Evolutionary conservation across 2,888 invertebrate species (phyloP).

Genomic region (Ectemnius lituratus): DNA sequence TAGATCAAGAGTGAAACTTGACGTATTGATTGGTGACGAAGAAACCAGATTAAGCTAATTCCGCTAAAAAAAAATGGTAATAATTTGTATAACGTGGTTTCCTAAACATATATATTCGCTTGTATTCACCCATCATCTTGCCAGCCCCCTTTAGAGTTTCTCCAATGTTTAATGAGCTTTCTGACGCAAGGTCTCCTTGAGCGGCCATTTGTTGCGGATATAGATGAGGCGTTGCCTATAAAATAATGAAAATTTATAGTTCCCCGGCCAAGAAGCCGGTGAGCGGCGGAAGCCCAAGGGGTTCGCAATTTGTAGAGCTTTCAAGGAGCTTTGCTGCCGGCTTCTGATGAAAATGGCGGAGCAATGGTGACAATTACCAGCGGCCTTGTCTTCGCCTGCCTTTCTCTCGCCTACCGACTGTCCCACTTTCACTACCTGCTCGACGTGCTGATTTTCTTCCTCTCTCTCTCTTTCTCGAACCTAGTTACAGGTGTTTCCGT

Average conservation of each 20-base stretch:
- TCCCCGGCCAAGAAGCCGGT: slow-evolving; percentile 39
- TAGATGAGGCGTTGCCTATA: slow-evolving; percentile 71
- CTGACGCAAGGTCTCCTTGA: slow-evolving; percentile 15
- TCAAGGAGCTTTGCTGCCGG: slow-evolving; percentile 67
- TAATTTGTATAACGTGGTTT: too few relatives aligned
- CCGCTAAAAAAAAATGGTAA: too few relatives aligned
- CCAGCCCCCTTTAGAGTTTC: not conserved
- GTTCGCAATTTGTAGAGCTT: slow-evolving; percentile 73
- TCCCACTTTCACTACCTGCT: not conserved
- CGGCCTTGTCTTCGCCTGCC: slow-evolving; percentile 58
- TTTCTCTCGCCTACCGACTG: slow-evolving; percentile 10
- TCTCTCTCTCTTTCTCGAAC: slow-evolving; percentile 39
- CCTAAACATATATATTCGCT: not conserved
- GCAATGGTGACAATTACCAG: slow-evolving; percentile 70
- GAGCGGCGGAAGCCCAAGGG: slow-evolving; percentile 54
- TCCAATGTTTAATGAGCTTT: not conserved
- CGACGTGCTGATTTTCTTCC: slow-evolving; percentile 20
- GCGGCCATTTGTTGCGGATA: slow-evolving; percentile 67
- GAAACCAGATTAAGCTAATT: too few relatives aligned
- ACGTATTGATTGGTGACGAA: too few relatives aligned
- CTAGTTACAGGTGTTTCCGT: slow-evolving; percentile 56
- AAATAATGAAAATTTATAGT: slow-evolving; percentile 74
- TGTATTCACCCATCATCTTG: slow-evolving; percentile 12
- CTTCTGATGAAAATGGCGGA: slow-evolving; percentile 60
- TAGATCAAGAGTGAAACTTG: too few relatives aligned